These are phyloP conservation scores for Lasioglossum villosulum DNA, from an alignment of 2,888 invertebrate genomes.

Conservation along the genomic window DNA sequence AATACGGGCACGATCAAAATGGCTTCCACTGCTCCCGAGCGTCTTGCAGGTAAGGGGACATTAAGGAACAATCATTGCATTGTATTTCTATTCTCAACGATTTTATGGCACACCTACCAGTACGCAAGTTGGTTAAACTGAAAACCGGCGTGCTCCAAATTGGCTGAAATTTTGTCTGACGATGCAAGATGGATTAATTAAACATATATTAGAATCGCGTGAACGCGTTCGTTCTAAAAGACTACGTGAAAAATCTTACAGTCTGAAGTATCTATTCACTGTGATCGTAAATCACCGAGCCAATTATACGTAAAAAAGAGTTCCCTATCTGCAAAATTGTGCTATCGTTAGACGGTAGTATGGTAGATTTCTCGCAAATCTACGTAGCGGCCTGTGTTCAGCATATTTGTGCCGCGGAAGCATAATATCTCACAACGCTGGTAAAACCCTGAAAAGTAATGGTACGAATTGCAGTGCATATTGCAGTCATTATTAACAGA, in stretches of 20 bases:
- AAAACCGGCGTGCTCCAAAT: not conserved
- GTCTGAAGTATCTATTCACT: not conserved
- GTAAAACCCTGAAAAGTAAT: constrained; percentile 6
- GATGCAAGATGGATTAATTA: too few species aligned
- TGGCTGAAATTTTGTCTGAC: not conserved
- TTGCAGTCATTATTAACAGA: constrained; percentile 13
- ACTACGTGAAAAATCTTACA: too few species aligned
- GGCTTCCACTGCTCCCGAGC: not conserved
- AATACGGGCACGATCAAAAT: constrained; percentile 1
- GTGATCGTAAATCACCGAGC: not conserved
- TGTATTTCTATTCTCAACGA: not conserved
- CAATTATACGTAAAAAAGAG: not conserved
- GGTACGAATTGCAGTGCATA: constrained; percentile 14
- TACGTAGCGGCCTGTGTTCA: not conserved
- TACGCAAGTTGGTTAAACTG: not conserved
- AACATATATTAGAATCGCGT: too few species aligned
- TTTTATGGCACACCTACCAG: not conserved
- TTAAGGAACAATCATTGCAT: not conserved
- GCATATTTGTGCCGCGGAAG: not conserved
- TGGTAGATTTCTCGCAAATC: constrained; percentile 2
- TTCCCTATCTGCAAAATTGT: not conserved
- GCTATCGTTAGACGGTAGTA: not conserved
- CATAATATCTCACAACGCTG: not conserved
- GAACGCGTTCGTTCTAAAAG: too few species aligned
- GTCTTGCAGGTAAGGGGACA: not conserved